Conservation (phyloP, 2,797 vertebrate genomes). For the Botia kubotai region DNA sequence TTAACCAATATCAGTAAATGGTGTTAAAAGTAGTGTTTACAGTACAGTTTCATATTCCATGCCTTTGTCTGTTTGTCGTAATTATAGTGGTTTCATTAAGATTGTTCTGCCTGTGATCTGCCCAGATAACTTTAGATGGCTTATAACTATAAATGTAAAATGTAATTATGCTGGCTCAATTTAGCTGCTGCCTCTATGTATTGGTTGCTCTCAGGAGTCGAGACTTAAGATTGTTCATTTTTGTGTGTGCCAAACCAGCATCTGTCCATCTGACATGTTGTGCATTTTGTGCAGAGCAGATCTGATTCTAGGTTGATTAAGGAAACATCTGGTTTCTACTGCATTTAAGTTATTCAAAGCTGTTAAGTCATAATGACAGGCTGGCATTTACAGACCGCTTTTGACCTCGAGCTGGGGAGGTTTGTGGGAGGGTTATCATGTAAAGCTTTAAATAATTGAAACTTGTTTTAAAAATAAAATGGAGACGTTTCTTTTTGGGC, state of each 20-base stretch:
- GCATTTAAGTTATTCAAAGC: background rate
- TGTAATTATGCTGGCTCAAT: background rate
- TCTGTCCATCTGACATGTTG: constrained; percentile 8
- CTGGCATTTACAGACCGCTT: background rate
- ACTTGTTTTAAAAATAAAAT: constrained; percentile 2
- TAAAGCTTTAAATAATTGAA: constrained; percentile 43
- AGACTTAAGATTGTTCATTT: background rate
- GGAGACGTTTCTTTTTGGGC: constrained; percentile 34
- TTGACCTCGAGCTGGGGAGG: constrained; percentile 24
- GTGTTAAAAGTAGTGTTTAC: too few species aligned
- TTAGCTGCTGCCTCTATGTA: background rate
- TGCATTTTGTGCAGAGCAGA: background rate
- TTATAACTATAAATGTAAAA: background rate
- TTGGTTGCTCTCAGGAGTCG: background rate
- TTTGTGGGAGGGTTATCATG: constrained; percentile 18
- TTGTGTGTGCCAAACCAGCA: background rate
- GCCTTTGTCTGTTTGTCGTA: too few species aligned
- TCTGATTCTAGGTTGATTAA: background rate
- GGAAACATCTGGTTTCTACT: constrained; percentile 5
- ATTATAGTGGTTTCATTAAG: too few species aligned
- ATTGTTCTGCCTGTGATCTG: too few species aligned
- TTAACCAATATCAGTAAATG: too few species aligned
- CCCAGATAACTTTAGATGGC: too few species aligned
- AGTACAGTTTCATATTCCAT: too few species aligned
- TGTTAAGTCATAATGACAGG: background rate